Evolutionary conservation across 2,113 vertebrate genomes (phyloP), one percentile per base, ranked within the genome.

Genomic region (Sterrhoptilus dennistouni): DNA sequence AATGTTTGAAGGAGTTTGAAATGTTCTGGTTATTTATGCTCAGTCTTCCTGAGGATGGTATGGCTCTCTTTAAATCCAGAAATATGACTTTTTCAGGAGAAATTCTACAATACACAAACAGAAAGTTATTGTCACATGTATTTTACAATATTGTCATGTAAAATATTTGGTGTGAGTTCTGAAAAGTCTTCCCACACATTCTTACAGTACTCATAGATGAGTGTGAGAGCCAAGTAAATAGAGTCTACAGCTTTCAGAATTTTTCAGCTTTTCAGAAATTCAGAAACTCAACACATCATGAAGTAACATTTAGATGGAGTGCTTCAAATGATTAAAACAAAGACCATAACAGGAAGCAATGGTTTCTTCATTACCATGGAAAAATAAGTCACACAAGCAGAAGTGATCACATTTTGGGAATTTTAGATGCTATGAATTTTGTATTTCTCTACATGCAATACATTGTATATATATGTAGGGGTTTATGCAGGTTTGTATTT

Each of bases 101-200:
- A 69, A 21, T 15, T 50, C 19, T 79, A 4, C 20, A 31, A 68
- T 8, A 68, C 36, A 12, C 15, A 87, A 59, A 76, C 59, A 8
- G 35, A 82, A 87, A 76, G 3, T 11, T 60, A 53, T 47, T 56
- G 14, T 47, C 16, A 56, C 24, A 4, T 14, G 15, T 56, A 17
- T 75, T 66, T 90, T 53, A 64, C 19, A 53, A 13, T 49, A 61
- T 13, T n/a, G 2, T 68, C 69, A 45, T 9, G 22, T 61, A 85
- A 65, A 38, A 42, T 49, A 83, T 77, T 92, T 87, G 5, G 5
- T 83, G 5, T 92, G 71, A 80, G 13, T 53, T 66, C 81, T 52
- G 49, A 78, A 83, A 87, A 70, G 60, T 60, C 61, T 94, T 89
- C 65, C 61, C 63, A 70, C 29, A 33, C 21, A 19, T 75, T 66